Percentiles rank a stretch among this genome's conserved stretches.
Conservation (phyloP, 1,140 invertebrate species). For the Whitmania pigra region DNA sequence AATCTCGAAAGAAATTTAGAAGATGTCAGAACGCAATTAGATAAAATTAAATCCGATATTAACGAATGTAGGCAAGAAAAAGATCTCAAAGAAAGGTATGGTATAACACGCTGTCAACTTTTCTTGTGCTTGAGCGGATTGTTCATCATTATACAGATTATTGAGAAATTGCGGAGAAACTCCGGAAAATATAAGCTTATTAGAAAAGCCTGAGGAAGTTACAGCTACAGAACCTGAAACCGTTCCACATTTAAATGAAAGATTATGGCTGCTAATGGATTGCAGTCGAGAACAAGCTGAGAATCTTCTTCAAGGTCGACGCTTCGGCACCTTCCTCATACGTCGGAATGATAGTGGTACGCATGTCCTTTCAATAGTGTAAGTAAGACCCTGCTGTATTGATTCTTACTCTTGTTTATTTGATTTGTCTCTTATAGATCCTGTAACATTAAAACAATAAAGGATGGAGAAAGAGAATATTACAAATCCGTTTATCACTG, state of each 20-base stretch:
- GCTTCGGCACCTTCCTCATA: conserved; percentile 81
- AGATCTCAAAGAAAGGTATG: no score
- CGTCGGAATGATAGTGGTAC: conserved; percentile 52
- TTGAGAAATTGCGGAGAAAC: not conserved
- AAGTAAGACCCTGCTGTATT: conserved; percentile 32
- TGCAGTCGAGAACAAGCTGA: conserved; percentile 65
- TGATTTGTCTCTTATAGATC: no score
- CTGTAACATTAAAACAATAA: conserved; percentile 28
- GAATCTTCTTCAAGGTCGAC: conserved; percentile 53
- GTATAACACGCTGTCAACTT: no score
- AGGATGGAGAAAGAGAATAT: not conserved
- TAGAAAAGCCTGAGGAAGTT: conserved; percentile 36
- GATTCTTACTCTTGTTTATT: no score
- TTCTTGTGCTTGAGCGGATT: no score
- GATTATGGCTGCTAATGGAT: conserved; percentile 58
- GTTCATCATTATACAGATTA: no score
- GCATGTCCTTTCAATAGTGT: conserved; percentile 75
- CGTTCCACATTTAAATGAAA: conserved; percentile 51
- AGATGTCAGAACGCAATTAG: no score
- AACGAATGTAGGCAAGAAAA: no score
- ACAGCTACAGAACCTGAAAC: conserved; percentile 23
- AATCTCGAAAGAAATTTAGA: no score
- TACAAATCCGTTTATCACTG: conserved; percentile 55
- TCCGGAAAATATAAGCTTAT: not conserved
- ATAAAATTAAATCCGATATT: no score